Evolutionary conservation across 2,888 invertebrate genomes (phyloP).

Genomic region (Desoria tigrina): DNA sequence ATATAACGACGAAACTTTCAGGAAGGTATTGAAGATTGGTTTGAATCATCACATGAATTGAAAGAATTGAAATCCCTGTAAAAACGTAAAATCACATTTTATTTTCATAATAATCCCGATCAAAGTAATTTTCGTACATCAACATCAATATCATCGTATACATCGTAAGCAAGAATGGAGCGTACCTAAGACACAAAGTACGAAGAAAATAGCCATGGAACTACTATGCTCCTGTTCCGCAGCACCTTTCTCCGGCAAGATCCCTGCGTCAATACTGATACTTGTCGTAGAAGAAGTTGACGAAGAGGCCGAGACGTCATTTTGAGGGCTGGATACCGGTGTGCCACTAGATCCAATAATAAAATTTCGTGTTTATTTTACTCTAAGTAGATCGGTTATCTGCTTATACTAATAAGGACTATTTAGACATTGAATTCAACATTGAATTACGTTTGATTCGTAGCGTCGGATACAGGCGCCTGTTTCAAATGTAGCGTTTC

Average conservation of each 20-base stretch:
- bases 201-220: slow-evolving; percentile 97
- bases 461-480: background rate
- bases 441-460: background rate
- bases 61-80: slow-evolving; percentile 81
- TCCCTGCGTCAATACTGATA: background rate
- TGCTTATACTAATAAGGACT: too few relatives aligned
- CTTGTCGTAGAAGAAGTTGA: slow-evolving; percentile 1
- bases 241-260: slow-evolving; percentile 80
- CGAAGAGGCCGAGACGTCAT: background rate
- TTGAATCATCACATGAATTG: slow-evolving; percentile 92
- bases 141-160: too few relatives aligned
- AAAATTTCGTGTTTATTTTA: background rate
- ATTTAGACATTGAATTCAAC: too few relatives aligned
- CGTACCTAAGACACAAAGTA: slow-evolving; percentile 79
- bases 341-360: too few relatives aligned
- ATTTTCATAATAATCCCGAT: background rate
- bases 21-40: slow-evolving; percentile 96
- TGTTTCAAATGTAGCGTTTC: too few relatives aligned
- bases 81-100: slow-evolving; percentile 14
- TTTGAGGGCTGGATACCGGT: too few relatives aligned
- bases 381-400: too few relatives aligned
- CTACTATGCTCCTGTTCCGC: slow-evolving; percentile 95
- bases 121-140: slow-evolving; percentile 8
- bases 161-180: background rate
- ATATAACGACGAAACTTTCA: slow-evolving; percentile 95